These are phyloP conservation scores for Drosophila quinaria DNA, from an alignment of 2,888 invertebrate genomes.

Conservation along the genomic window DNA sequence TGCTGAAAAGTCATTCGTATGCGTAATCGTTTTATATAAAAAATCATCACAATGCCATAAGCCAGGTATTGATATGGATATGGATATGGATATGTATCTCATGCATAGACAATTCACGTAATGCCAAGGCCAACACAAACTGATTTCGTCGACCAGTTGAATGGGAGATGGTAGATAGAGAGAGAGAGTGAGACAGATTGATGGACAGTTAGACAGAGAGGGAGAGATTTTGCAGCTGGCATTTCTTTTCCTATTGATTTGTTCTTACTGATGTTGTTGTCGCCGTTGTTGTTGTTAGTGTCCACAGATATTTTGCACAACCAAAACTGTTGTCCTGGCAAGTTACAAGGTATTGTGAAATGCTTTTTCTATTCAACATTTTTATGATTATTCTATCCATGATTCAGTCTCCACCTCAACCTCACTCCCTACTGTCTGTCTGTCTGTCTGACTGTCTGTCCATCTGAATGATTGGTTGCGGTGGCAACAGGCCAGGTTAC, in stretches of 20 bases:
- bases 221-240: background rate
- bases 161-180: slow-evolving; percentile 33
- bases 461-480: slow-evolving; percentile 59
- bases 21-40: slow-evolving; percentile 27
- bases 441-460: slow-evolving; percentile 13
- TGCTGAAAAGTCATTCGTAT: slow-evolving; percentile 4
- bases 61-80: slow-evolving; percentile 1
- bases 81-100: slow-evolving; percentile 20
- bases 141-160: slow-evolving; percentile 40
- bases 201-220: slow-evolving; percentile 8
- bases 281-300: slow-evolving; percentile 47
- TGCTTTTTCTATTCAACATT: slow-evolving; percentile 54
- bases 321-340: slow-evolving; percentile 36
- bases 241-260: slow-evolving; percentile 9
- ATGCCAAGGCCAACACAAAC: slow-evolving; percentile 31
- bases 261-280: slow-evolving; percentile 40
- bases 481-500: slow-evolving; percentile 64
- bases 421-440: background rate
- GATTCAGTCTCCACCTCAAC: slow-evolving; percentile 3
- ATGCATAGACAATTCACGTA: slow-evolving; percentile 64
- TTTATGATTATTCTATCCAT: slow-evolving; percentile 65
- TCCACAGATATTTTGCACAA: slow-evolving; percentile 45
- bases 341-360: slow-evolving; percentile 33
- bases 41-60: slow-evolving; percentile 34
- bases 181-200: slow-evolving; percentile 9